These are phyloP conservation scores for Fulmarus glacialis DNA, from an alignment of 2,113 vertebrate species.

Conservation along the genomic window DNA sequence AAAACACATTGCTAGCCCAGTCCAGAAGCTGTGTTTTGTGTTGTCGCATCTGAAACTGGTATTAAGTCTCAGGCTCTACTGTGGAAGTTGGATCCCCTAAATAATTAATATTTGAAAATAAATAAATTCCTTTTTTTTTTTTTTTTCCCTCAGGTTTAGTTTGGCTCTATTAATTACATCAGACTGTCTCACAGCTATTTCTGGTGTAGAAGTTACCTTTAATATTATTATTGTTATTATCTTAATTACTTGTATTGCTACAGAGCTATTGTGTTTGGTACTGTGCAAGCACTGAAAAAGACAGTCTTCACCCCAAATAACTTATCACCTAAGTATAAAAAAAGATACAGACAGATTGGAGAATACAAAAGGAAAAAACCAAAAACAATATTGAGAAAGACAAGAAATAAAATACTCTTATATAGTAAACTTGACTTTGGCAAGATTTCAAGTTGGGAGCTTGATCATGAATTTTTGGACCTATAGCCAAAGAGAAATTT, in stretches of 20 bases:
- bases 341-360: neutral
- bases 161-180: neutral
- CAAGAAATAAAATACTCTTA: neutral
- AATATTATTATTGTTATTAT: neutral
- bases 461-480: neutral
- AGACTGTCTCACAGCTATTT: neutral
- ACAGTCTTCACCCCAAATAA: neutral
- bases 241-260: neutral
- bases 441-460: neutral
- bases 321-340: neutral
- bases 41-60: neutral
- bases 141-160: accelerated
- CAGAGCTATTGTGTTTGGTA: neutral
- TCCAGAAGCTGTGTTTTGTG: neutral
- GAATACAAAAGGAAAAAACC: neutral
- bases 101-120: constrained; percentile 1
- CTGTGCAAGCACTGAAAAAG: neutral
- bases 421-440: neutral
- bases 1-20: neutral
- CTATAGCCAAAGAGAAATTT: neutral
- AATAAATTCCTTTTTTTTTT: neutral
- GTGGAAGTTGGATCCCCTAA: neutral
- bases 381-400: neutral
- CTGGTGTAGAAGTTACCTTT: neutral
- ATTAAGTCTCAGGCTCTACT: neutral